phyloP scores from a whole-genome alignment of 2,888 invertebrate species.

The Pseudococcus jackbeardsleyi region DNA sequence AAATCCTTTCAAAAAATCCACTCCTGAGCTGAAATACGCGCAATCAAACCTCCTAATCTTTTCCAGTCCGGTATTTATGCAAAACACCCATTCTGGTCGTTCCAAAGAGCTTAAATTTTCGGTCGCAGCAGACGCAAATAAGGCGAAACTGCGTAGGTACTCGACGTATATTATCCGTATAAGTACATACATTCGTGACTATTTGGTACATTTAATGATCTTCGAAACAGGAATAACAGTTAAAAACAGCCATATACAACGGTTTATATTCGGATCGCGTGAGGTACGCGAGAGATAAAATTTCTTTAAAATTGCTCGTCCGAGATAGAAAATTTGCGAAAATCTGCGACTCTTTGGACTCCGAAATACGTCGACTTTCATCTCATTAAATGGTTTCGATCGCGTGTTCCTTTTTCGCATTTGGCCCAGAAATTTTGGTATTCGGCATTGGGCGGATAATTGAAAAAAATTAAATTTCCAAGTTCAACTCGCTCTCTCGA shows the following conservation, averaged over 20 bases:
- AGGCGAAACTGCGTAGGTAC: background rate
- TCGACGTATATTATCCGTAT: background rate
- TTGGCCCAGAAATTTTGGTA: background rate
- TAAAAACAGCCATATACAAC: background rate
- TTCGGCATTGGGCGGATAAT: background rate
- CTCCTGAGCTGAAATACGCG: background rate
- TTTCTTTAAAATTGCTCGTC: background rate
- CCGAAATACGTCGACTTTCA: too few species aligned
- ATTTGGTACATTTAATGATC: background rate
- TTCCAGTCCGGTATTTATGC: background rate
- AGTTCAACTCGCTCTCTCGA: background rate
- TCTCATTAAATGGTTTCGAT: background rate
- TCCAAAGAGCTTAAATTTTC: background rate
- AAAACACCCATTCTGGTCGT: background rate
- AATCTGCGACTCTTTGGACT: background rate
- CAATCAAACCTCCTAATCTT: conserved; percentile 6
- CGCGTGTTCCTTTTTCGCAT: background rate
- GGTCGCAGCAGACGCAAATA: background rate
- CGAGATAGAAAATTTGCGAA: background rate
- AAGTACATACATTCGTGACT: conserved; percentile 9
- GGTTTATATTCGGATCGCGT: conserved; percentile 8
- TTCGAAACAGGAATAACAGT: background rate
- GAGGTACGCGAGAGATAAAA: background rate
- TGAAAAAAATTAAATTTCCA: conserved; percentile 36
- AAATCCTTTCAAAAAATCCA: too few species aligned